Base-by-base conservation (phyloP, 2,113 vertebrate species). In the Australoheros scitulus region DNA sequence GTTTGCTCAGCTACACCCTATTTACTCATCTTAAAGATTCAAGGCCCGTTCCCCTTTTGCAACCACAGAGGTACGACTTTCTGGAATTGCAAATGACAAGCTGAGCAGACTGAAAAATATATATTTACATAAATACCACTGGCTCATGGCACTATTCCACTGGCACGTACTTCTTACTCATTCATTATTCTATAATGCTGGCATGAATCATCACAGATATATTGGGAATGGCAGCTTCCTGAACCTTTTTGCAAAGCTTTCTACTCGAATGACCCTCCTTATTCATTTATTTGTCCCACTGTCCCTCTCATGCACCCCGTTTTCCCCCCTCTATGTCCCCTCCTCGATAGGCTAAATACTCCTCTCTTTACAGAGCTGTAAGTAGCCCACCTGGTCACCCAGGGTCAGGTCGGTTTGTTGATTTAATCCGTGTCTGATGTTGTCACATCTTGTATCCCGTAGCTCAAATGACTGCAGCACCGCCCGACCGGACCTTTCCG, bases 381-480 rank as follows among this genome's bases (percentile, higher is more conserved):
- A 91, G 91, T 84, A 89, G 70, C 68, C 78, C 1, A 68, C 65
- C 47, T 84, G 87, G 90, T 92, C 92, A 88, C 74, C 20, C 76
- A 32, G 88, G 91, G 87, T 92, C 92, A 91, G 79, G 72, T 70
- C 6, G 29, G 83, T 89, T 89, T 92, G 92, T 93, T 94, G 90
- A 94, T 92, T 93, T 93, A 95, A 94, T 94, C 92, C 89, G 84
- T 90, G 89, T 94, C 91, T 89, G 93, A 95, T 94, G 93, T 94
- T 93, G 92, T 94, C 92, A 88, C 87, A 70, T 86, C 87, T 88
- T 77, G 79, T 89, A 61, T 84, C 70, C 41, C 3, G 80, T 34
- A 10, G 63, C 79, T 92, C 81, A 88, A 92, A 94, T 85, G 84
- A 93, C 88, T 81, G 82, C 82, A 52, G 80, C 29, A 3, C 20